Evolutionary conservation across 2,797 vertebrate genomes (phyloP).

Genomic region (Antrozous pallidus): DNA sequence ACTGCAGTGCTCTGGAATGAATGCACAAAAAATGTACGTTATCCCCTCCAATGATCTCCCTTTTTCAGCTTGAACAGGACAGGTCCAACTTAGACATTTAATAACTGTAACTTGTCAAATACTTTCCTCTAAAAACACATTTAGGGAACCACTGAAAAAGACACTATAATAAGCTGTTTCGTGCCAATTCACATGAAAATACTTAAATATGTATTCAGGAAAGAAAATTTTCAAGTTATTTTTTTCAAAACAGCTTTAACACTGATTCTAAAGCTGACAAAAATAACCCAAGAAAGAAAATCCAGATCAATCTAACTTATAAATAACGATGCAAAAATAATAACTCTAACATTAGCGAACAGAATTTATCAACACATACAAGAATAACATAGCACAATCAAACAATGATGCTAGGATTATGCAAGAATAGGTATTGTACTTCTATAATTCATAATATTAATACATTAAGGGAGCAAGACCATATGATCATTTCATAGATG

Average conservation of each 20-base stretch:
- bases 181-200: slow-evolving; percentile 12
- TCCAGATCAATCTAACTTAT: slow-evolving; percentile 33
- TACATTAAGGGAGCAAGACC: neutral
- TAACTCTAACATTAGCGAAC: slow-evolving; percentile 40
- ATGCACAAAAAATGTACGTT: neutral
- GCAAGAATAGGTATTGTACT: neutral
- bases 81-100: slow-evolving; percentile 75
- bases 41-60: slow-evolving; percentile 57
- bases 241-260: slow-evolving; percentile 30
- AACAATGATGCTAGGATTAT: neutral
- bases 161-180: neutral
- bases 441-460: neutral
- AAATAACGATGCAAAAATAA: slow-evolving; percentile 52
- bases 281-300: slow-evolving; percentile 51
- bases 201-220: slow-evolving; percentile 27
- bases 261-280: slow-evolving; percentile 40
- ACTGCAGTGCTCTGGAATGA: neutral
- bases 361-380: neutral
- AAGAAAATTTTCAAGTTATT: slow-evolving; percentile 32
- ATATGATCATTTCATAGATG: neutral
- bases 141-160: neutral
- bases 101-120: slow-evolving; percentile 64
- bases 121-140: neutral
- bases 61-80: slow-evolving; percentile 69
- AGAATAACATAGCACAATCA: neutral